Conservation (phyloP, 2,113 vertebrate species). For the Desmodus rotundus region DNA sequence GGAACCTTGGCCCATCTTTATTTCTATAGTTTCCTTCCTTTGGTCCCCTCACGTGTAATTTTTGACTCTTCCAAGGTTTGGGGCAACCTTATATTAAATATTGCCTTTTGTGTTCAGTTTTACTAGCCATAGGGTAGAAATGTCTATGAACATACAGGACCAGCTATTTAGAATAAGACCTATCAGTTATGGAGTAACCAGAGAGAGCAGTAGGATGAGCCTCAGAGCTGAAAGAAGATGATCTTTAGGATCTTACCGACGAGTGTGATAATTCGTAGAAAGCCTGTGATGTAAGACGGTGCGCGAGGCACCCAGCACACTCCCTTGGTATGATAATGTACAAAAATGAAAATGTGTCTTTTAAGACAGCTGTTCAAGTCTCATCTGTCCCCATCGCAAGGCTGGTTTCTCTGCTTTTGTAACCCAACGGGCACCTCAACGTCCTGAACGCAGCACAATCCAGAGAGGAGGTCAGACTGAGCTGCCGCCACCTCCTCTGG, state of each 20-base stretch:
- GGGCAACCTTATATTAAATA: neutral
- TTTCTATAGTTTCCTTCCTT: neutral
- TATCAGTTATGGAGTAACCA: neutral
- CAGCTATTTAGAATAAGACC: neutral
- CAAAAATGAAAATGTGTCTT: constrained; percentile 63
- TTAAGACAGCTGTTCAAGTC: constrained; percentile 75
- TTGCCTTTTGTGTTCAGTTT: neutral
- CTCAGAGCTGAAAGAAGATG: neutral
- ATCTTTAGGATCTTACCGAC: constrained; percentile 60
- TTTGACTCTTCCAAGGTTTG: neutral
- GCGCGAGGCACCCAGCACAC: constrained; percentile 29
- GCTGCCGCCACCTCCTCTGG: neutral
- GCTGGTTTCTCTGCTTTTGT: constrained; percentile 60
- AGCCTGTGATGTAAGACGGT: constrained; percentile 56
- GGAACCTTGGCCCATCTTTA: neutral
- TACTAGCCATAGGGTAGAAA: neutral
- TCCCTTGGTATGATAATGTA: constrained; percentile 64
- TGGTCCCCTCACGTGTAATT: neutral
- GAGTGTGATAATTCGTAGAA: constrained; percentile 65
- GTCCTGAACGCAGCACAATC: constrained; percentile 51
- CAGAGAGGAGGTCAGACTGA: constrained; percentile 65
- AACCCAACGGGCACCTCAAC: constrained; percentile 65
- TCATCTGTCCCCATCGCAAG: constrained; percentile 49
- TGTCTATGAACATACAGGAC: neutral
- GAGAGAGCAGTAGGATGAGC: neutral